phyloP scores from a whole-genome alignment of 2,888 invertebrate species.

The Drosophila melanocephala region DNA sequence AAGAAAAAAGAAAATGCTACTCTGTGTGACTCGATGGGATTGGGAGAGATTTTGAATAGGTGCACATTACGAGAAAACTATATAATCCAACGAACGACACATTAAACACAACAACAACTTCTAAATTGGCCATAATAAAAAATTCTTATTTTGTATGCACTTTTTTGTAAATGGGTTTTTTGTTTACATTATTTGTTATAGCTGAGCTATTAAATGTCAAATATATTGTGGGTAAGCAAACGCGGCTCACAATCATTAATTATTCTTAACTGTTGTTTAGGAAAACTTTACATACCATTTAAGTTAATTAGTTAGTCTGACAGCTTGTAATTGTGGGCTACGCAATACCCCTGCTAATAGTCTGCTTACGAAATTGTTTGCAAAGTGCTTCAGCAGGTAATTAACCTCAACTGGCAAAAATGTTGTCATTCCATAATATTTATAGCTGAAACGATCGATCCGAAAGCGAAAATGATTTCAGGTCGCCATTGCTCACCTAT shows the following conservation, averaged over 20 bases:
- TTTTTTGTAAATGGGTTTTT: neutral
- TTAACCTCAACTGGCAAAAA: neutral
- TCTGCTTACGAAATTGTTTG: neutral
- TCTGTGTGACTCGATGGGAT: neutral
- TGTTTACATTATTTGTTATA: neutral
- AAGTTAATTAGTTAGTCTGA: neutral
- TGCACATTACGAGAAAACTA: neutral
- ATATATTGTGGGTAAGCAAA: neutral
- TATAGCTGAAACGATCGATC: neutral
- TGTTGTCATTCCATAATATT: neutral
- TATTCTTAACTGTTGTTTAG: neutral
- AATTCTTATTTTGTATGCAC: neutral
- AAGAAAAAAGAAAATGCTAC: neutral
- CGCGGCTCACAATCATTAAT: neutral
- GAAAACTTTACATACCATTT: neutral
- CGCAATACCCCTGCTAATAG: neutral
- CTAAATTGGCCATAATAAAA: neutral
- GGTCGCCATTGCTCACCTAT: neutral
- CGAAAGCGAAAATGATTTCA: neutral
- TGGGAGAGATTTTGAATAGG: neutral
- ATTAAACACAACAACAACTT: neutral
- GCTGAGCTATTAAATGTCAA: neutral
- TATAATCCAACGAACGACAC: neutral
- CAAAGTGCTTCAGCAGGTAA: neutral
- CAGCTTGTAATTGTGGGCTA: neutral